Evolutionary conservation across 2,797 vertebrate genomes (phyloP), one percentile per base, ranked within the genome.

Genomic region (Numenius phaeopus): DNA sequence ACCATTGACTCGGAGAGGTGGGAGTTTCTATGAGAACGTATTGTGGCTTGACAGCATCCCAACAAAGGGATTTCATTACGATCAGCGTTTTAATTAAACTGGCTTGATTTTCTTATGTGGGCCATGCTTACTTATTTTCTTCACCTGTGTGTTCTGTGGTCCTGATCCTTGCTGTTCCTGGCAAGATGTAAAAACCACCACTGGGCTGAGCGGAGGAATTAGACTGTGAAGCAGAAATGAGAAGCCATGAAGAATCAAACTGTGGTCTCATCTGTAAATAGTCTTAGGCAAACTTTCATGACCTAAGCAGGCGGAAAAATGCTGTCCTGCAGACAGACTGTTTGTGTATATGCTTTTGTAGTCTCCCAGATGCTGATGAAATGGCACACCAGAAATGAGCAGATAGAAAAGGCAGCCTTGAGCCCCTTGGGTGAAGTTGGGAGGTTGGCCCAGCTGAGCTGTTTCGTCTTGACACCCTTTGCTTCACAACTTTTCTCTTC

Each of bases 1-100:
- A 67, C 5, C 7, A 8, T 12, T 7, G 24, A 21, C 27, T 78
- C 0, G 0, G 54, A n/a, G 37, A 57, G 39, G 8, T 66, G 11
- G 10, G 5, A 3, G 3, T 84, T n/a, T 80, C 20, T 62, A 0
- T 21, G 42, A 83, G 29, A 39, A 29, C 1, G 0, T 47, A 9
- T 52, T 85, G 88, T 83, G 59, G 14, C 52, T 71, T 64, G 29
- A 58, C 6, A 67, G 15, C 21, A 24, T 91, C 50, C 34, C 32
- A 73, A 6, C 39, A 84, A 79, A 80, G 46, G 14, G 19, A 27
- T 92, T 89, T 70, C 9, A 72, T 93, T 78, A 76, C 5, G 6
- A 44, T 77, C 30, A 80, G 32, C 7, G 21, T 83, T 93, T 94
- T 91, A 54, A 32, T 88, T 85, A 83, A 83, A 27, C 14, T 84